Conservation (phyloP, 2,797 vertebrate genomes). For the Eulemur albifrons region DNA sequence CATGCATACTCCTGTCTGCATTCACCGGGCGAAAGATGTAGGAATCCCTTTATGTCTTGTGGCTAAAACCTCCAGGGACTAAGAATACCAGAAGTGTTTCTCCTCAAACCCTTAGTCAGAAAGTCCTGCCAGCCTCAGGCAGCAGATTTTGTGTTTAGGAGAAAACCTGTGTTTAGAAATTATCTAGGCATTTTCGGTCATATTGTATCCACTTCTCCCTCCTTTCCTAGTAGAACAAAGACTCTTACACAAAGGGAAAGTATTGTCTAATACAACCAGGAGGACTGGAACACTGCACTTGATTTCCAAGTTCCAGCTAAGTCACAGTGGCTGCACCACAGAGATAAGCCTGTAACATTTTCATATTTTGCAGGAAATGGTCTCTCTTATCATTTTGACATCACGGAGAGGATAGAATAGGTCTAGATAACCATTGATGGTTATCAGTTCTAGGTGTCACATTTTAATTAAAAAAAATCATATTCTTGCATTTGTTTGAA, state of each 20-base stretch:
- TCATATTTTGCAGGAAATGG: neutral
- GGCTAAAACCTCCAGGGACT: neutral
- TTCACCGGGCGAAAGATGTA: no score
- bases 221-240: neutral
- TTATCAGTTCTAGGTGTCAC: neutral
- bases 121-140: no score
- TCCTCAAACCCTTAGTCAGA: neutral
- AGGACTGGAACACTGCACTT: neutral
- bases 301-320: neutral
- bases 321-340: neutral
- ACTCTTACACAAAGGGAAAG: neutral
- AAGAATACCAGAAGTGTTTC: fast-evolving
- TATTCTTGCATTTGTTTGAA: neutral
- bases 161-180: neutral
- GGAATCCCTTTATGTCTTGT: no score
- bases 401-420: fast-evolving
- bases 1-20: neutral
- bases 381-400: no score
- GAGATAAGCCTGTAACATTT: fast-evolving
- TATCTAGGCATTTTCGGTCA: neutral
- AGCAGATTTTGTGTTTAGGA: neutral
- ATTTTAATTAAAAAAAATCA: neutral
- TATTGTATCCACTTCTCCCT: neutral
- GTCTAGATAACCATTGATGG: neutral
- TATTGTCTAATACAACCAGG: neutral